Evolutionary conservation across 2,113 vertebrate genomes (phyloP), one percentile per base, ranked within the genome.

Genomic region (Heterotilapia buettikoferi): DNA sequence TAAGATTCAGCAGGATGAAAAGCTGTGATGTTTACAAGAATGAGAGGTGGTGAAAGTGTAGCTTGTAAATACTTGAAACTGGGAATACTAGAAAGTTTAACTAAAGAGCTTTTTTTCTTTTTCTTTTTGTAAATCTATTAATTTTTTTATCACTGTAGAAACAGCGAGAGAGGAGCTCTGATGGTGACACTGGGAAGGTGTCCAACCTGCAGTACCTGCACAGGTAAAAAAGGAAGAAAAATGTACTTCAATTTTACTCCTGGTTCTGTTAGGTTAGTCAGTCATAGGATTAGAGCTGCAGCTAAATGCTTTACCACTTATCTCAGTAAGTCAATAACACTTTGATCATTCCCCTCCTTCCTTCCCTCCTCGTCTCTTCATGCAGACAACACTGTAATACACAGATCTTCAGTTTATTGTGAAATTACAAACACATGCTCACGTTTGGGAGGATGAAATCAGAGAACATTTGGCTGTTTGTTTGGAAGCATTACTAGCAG

Each of bases 191-290:
- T 26, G 97, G 97, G 82, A 99, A 99, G 90, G 98, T 98, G 6
- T 98, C 98, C 86, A 99, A 98, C 93, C 96, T 99, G 90, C 99
- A 99, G 89, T 99, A 98, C 94, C 96, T 99, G 92, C 98, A 99
- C 95, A 99, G 99, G 99, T 99, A 96, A 94, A 56, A 4, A 13
- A n/a, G 26, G 18, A 6, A 57, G 19, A 26, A 13, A 19, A 7
- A 5, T n/a, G 26, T 16, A 7, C 31, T 68, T 61, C 9, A 2
- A 38, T 16, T 45, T 61, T 4, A 31, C 19, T 76, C 2, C 19
- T 13, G 33, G 4, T 38, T 68, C 33, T 50, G 45, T 78, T 78
- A n/a, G 1, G 47, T 52, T 33, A 2, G 14, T 52, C 10, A 31
- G 45, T 78, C 26, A 50, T 31, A 50, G 71, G 16, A n/a, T 78